These are phyloP conservation scores for Galbula dea DNA, from an alignment of 2,113 vertebrate species.

Conservation along the genomic window DNA sequence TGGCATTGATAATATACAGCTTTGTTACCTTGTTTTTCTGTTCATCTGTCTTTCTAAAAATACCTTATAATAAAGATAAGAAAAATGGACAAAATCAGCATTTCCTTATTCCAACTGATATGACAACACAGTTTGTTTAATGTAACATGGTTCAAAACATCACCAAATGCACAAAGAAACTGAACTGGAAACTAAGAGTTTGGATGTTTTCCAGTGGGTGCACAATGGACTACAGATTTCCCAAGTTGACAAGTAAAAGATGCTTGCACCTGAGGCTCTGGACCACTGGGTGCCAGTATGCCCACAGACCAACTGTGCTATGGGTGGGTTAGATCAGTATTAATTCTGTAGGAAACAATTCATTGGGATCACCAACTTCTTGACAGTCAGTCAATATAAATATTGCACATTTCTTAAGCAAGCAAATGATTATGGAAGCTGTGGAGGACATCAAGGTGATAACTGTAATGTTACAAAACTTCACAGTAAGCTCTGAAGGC, in stretches of 20 bases:
- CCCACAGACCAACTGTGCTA: not conserved
- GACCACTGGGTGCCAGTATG: constrained; percentile 35
- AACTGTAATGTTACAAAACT: not conserved
- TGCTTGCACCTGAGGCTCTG: not conserved
- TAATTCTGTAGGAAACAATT: not conserved
- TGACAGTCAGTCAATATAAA: not conserved
- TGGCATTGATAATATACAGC: not conserved
- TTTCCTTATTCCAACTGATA: not conserved
- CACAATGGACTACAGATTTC: not conserved
- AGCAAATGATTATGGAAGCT: not conserved
- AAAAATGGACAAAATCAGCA: not conserved
- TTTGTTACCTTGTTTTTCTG: not conserved
- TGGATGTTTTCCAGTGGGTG: not conserved
- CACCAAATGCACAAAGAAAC: not conserved
- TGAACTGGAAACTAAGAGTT: not conserved
- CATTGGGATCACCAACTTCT: not conserved
- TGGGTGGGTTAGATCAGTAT: not conserved
- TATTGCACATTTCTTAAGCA: not conserved
- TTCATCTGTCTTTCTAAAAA: not conserved
- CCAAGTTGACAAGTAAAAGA: not conserved
- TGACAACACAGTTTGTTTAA: not conserved
- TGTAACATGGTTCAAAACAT: not conserved
- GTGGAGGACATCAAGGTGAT: not conserved
- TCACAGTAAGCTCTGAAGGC: not conserved
- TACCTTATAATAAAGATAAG: not conserved